These are phyloP conservation scores for Bombycilla garrulus DNA, from an alignment of 2,113 vertebrate species.

Conservation along the genomic window DNA sequence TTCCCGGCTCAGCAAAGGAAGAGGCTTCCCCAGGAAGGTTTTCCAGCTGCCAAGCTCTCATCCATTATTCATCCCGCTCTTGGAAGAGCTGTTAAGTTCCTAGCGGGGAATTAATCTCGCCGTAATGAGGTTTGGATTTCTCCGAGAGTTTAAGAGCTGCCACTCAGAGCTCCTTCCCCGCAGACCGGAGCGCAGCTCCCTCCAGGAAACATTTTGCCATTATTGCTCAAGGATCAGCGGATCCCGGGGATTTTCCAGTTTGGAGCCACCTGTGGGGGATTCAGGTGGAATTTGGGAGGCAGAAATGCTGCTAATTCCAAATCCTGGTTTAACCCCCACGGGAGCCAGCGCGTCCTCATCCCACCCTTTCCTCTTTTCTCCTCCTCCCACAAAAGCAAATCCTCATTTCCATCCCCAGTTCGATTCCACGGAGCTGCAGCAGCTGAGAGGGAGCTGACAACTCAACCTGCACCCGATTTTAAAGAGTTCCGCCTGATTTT, in stretches of 20 bases:
- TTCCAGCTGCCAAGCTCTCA: background rate
- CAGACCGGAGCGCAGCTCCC: background rate
- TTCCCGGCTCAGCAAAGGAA: background rate
- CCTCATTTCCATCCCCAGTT: background rate
- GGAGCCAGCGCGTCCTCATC: background rate
- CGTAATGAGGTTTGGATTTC: background rate
- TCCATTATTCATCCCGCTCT: constrained; percentile 37
- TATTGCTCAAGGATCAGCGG: background rate
- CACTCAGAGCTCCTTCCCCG: background rate
- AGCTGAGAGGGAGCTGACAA: background rate
- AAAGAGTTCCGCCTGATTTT: background rate
- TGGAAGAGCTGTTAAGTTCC: constrained; percentile 1
- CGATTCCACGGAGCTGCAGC: accelerated
- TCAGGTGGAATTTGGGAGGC: background rate
- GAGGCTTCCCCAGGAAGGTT: background rate
- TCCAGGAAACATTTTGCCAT: background rate
- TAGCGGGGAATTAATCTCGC: constrained; percentile 7
- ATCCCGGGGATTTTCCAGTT: background rate
- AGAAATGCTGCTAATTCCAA: background rate
- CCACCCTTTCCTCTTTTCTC: background rate
- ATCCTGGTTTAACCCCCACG: background rate
- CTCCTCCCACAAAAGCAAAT: background rate
- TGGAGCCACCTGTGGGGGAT: accelerated
- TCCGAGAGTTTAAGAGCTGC: background rate
- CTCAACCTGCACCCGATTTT: background rate